Evolutionary conservation across 2,888 invertebrate species (phyloP), one percentile per base, ranked within the genome.

Genomic region (Gortyna flavago): DNA sequence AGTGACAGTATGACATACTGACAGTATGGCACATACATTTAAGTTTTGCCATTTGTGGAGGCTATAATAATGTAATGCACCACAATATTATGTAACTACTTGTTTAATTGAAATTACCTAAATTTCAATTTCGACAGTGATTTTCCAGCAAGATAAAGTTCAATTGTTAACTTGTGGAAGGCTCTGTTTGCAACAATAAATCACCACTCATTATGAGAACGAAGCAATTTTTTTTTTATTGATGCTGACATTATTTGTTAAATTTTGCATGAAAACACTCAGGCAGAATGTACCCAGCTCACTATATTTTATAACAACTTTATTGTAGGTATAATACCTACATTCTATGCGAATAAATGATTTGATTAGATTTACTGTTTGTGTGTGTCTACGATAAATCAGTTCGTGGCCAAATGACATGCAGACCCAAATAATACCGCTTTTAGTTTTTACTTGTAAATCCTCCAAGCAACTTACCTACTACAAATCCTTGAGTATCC

Each of bases 401-500:
- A 21, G n/a, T 16, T 35, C 21, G 74, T 44, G 13, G 57, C 6
- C 21, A 74, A 41, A 5, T 54, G n/a, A 18, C 29, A n/a, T n/a
- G n/a, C n/a, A 25, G 25, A 29, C 0, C 5, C 2, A 44, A 57
- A 59, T 21, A 44, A 73, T 13, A 35, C 32, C 16, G 4, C 13
- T 73, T 35, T 38, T 32, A 4, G 8, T 48, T 51, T 41, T 29
- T 29, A 11, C 32, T 29, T 59, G 0, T 21, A 44, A 66, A 62
- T 41, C n/a, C n/a, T 29, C 13, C 9, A 41, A 25, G 57, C 11
- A 57, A 25, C 6, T 21, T 61, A 18, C 21, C 11, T 41, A 57
- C 11, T 44, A 7, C 11, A 71, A 44, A 82, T 62, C 7, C n/a
- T n/a, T 75, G 32, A 70, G 62, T 13, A 32, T 29, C 11, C 41